Base-by-base conservation (phyloP, 2,888 invertebrate genomes). In the Lasioglossum lativentre region DNA sequence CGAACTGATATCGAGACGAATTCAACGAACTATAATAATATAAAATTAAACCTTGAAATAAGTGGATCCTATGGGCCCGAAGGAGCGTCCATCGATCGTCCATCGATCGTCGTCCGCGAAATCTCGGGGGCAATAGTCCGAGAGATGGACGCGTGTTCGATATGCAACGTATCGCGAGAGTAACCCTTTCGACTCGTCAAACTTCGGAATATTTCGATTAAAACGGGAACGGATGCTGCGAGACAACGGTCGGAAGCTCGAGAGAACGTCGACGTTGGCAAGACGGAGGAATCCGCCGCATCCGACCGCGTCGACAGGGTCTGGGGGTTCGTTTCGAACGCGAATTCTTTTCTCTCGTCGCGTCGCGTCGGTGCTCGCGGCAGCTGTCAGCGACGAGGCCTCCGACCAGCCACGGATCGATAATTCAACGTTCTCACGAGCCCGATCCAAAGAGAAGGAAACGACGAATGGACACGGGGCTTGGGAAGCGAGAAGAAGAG, bases 331-430 rank as follows among this genome's bases (percentile, higher is more conserved):
- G 86, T 77, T 77, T 70, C 38, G 38, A 34, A 23, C 42, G 73
- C 71, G 74, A 74, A 76, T 85, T 84, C 82, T 79, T 83, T 80
- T 47, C 38, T 59, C 47, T 75, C 56, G 56, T 56, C 56, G 56
- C 56, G 56, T 56, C 56, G 56, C 56, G 56, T 86, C 82, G 30
- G 30, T 82, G 40, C 72, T 78, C 78, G 71, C 82, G 77, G 84
- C 86, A 85, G 85, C 81, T 82, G 78, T 76, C 81, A 72, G 47
- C 74, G 73, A 73, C 79, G 80, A 73, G 42, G 68, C 77, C 75
- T 80, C 78, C 76, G 82, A 75, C 78, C 72, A 75, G 78, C 82
- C 87, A 71, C 80, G 76, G 86, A 89, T 90, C 90, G 90, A 90
- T 90, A 90, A 88, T 76, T 88, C 90, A 82, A 75, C 83, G 77